Base-by-base conservation (phyloP, 2,888 invertebrate genomes). In the Griposia aprilina region DNA sequence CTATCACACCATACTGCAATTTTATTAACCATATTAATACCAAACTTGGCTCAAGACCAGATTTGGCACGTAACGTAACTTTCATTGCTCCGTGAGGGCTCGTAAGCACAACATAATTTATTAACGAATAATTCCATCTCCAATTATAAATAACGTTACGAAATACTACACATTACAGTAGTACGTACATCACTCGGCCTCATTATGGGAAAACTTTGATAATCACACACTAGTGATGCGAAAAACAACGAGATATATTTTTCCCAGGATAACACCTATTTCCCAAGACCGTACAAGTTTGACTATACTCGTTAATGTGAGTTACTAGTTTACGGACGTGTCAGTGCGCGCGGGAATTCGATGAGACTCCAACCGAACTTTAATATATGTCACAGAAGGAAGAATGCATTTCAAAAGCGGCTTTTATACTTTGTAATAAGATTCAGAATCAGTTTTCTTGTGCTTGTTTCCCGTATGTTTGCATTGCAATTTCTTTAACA, bases 271-370 rank as follows among this genome's bases (percentile, higher is more conserved):
- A 81, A 76, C 81, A 63, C 75, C 50, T 74, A 78, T 78, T 79
- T 82, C 76, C 50, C 66, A 74, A 80, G 77, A 73, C 68, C 69
- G 83, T 59, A 82, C 72, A 87, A 90, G 82, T 90, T 88, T 82
- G 82, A 83, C 84, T 88, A 84, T 87, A 87, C 84, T 88, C 78
- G 89, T 89, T 90, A 91, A 90, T 89, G 89, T 80, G 90, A 90
- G 90, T 90, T 91, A 89, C 88, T 85, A 84, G 84, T 85, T 90
- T 83, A 69, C 81, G 81, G 74, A 88, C 88, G 88, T 85, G 88
- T 85, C 84, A 83, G 85, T 75, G 63, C 81, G 82, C 80, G 77
- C 73, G 68, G 85, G 89, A 87, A 88, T 89, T 83, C 88, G 82
- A 88, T 85, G 89, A 86, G 86, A 84, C 80, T 73, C 68, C 65